Conservation (phyloP, 2,113 vertebrate genomes). For the Cariama cristata region DNA sequence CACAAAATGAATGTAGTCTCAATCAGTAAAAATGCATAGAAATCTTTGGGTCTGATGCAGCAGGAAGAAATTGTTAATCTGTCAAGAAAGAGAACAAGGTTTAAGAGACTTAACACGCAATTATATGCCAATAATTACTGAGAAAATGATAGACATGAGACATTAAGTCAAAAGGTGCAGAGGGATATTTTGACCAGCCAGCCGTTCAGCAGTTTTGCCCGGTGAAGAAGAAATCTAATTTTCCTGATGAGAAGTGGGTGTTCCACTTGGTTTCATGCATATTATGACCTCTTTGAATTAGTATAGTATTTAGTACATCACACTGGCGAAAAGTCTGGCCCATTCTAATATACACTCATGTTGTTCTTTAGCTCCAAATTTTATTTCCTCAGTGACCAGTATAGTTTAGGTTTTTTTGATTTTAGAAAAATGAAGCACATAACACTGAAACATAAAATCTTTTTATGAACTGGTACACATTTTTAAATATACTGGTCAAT, state of each 20-base stretch:
- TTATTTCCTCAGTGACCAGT: background rate
- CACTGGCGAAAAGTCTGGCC: background rate
- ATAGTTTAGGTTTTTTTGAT: background rate
- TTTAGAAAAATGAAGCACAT: background rate
- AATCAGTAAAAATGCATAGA: conserved; percentile 44
- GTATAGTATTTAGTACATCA: background rate
- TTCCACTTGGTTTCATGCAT: background rate
- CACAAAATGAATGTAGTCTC: background rate
- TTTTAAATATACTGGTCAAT: background rate
- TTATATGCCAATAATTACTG: background rate
- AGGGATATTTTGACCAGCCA: conserved; percentile 24
- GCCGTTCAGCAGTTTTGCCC: conserved; percentile 20
- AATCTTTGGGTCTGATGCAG: conserved; percentile 31
- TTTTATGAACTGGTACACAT: background rate
- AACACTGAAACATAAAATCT: background rate
- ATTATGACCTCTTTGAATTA: background rate
- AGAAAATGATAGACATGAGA: conserved; percentile 15
- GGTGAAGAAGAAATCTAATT: conserved; percentile 41
- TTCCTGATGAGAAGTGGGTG: conserved; percentile 31
- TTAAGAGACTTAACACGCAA: conserved; percentile 41
- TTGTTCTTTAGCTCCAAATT: background rate
- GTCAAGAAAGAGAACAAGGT: conserved; percentile 23
- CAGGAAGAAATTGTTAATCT: conserved; percentile 2
- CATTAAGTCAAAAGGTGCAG: conserved; percentile 14
- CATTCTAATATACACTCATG: background rate